Percentiles rank a stretch among this genome's conserved stretches.
These are phyloP conservation scores for Sardina pilchardus DNA, from an alignment of 2,113 vertebrate species.

Conservation along the genomic window DNA sequence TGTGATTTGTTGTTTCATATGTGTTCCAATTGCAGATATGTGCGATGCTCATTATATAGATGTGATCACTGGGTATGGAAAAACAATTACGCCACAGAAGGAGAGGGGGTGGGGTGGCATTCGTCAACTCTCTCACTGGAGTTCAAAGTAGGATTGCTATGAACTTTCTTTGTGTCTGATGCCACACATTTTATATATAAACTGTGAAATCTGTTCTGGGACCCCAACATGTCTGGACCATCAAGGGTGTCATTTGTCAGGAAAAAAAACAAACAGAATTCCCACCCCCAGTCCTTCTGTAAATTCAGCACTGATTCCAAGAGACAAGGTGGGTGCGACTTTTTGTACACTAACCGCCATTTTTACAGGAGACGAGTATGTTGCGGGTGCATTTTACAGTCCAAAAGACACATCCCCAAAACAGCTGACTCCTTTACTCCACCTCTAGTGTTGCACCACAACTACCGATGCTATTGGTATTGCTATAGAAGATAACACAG, in stretches of 20 bases:
- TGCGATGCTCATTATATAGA: slow-evolving; percentile 64
- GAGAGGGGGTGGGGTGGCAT: slow-evolving; percentile 77
- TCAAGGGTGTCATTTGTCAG: slow-evolving; percentile 78
- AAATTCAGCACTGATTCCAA: slow-evolving; percentile 67
- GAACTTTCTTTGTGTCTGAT: slow-evolving; percentile 75
- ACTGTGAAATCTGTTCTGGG: slow-evolving; percentile 81
- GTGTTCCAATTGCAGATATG: slow-evolving; percentile 45
- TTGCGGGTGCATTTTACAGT: neutral
- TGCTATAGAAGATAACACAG: neutral
- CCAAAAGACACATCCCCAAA: neutral
- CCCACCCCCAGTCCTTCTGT: slow-evolving; percentile 80
- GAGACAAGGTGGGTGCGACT: slow-evolving; percentile 55
- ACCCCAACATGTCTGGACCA: slow-evolving; percentile 76
- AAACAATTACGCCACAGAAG: slow-evolving; percentile 77
- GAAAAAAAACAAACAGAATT: slow-evolving; percentile 58
- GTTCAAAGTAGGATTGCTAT: slow-evolving; percentile 77
- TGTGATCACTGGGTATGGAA: slow-evolving; percentile 57
- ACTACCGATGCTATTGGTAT: neutral
- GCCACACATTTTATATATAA: slow-evolving; percentile 80
- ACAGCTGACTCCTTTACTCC: neutral
- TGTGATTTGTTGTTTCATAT: neutral
- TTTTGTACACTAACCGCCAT: slow-evolving; percentile 37
- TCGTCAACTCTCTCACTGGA: slow-evolving; percentile 73
- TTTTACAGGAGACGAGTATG: neutral
- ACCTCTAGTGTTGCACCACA: neutral